phyloP scores from a whole-genome alignment of 2,888 invertebrate genomes.

The Pachymerium ferrugineum region DNA sequence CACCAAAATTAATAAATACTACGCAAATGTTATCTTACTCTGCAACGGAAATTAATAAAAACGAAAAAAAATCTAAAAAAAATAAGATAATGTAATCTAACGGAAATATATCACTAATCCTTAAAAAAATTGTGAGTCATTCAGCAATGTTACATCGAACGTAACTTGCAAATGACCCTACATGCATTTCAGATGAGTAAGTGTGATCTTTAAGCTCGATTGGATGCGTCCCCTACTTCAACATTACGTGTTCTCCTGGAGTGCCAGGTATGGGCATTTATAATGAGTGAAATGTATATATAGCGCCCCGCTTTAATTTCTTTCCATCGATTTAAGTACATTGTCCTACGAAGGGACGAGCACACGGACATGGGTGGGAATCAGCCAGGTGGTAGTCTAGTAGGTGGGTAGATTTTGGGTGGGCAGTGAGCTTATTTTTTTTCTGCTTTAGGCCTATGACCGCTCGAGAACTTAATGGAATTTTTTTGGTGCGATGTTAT shows the following conservation, averaged over 20 bases:
- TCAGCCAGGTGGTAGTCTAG: background rate
- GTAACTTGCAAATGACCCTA: background rate
- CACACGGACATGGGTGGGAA: background rate
- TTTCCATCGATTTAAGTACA: background rate
- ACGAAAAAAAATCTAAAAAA: too few relatives aligned
- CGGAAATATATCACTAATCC: too few relatives aligned
- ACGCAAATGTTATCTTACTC: too few relatives aligned
- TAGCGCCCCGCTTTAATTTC: background rate
- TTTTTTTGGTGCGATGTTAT: too few relatives aligned
- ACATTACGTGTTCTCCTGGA: background rate
- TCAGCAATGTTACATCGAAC: background rate
- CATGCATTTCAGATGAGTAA: conserved; percentile 3
- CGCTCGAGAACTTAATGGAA: too few relatives aligned
- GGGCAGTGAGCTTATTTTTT: background rate
- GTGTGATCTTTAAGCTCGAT: conserved; percentile 13
- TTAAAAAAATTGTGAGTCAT: too few relatives aligned
- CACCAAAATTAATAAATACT: too few relatives aligned
- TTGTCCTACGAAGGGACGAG: background rate
- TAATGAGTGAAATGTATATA: background rate
- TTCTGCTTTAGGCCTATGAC: background rate
- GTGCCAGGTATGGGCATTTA: background rate
- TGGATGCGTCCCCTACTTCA: background rate
- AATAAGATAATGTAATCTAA: too few relatives aligned
- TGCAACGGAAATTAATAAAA: too few relatives aligned
- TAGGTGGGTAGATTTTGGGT: background rate